A percentile compares a stretch with the other conserved stretches of the same genome.
Evolutionary conservation across 2,113 vertebrate species (phyloP).

Genomic region (Oncorhynchus nerka): DNA sequence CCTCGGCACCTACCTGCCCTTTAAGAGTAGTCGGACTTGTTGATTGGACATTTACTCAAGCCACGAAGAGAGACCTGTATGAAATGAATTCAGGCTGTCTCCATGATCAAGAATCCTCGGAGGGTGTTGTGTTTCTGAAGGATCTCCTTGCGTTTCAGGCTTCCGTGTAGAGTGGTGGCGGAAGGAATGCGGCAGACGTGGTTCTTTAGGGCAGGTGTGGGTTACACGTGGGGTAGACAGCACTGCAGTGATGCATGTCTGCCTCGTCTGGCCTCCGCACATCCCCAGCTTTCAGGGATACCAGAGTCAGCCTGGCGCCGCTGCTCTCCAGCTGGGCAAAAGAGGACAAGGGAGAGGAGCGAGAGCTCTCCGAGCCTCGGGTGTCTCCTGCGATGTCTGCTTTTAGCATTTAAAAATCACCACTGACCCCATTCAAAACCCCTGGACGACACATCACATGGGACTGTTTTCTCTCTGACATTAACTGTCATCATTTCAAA

Average conservation of each 20-base stretch:
- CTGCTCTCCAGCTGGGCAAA: slow-evolving; percentile 45
- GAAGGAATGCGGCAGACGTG: slow-evolving; percentile 4
- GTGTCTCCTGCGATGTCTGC: slow-evolving; percentile 56
- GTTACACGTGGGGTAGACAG: slow-evolving; percentile 40
- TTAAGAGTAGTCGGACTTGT: neutral
- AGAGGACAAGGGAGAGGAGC: slow-evolving; percentile 38
- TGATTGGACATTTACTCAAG: neutral
- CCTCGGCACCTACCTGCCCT: neutral
- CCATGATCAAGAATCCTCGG: slow-evolving; percentile 6
- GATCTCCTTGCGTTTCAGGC: slow-evolving; percentile 6
- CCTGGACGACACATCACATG: slow-evolving; percentile 20
- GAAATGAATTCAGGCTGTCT: neutral
- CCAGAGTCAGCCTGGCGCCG: slow-evolving; percentile 63
- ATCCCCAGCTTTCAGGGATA: slow-evolving; percentile 33
- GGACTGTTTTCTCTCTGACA: slow-evolving; percentile 19
- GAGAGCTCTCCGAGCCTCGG: slow-evolving; percentile 33
- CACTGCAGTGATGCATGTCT: slow-evolving; percentile 28
- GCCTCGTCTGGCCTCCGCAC: slow-evolving; percentile 40
- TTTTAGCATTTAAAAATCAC: slow-evolving; percentile 59
- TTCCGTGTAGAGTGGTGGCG: neutral
- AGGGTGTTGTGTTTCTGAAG: neutral
- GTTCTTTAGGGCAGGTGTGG: slow-evolving; percentile 36
- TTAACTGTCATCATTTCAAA: slow-evolving; percentile 37
- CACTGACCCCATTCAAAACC: slow-evolving; percentile 37
- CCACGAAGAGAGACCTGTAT: neutral